phyloP scores from a whole-genome alignment of 2,888 invertebrate genomes.

The Drosophila gaucha region DNA sequence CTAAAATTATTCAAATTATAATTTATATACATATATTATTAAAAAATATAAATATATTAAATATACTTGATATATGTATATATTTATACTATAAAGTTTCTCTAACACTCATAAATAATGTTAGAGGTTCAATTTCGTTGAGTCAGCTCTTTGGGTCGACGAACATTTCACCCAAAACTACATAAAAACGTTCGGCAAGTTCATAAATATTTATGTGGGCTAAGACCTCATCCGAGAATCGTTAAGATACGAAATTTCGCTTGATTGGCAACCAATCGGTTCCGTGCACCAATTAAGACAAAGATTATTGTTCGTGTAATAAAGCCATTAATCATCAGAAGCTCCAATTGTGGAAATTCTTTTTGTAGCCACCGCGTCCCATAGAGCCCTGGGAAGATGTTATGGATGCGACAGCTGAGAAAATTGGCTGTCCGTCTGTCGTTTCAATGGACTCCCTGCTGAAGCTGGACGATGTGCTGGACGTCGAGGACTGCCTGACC shows the following conservation, averaged over 20 bases:
- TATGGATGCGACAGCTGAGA: conserved; percentile 79
- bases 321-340: conserved; percentile 2
- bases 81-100: conserved; percentile 3
- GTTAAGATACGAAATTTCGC: not conserved
- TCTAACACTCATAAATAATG: conserved; percentile 11
- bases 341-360: not conserved
- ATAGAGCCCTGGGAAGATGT: conserved; percentile 82
- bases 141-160: not conserved
- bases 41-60: no score
- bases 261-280: conserved; percentile 11
- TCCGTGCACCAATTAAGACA: not conserved
- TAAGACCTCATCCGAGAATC: not conserved
- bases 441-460: conserved; percentile 71
- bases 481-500: conserved; percentile 83
- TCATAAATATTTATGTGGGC: conserved; percentile 29
- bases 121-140: not conserved
- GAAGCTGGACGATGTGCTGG: conserved; percentile 69
- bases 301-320: not conserved
- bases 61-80: no score
- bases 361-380: conserved; percentile 81
- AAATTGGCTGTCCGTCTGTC: conserved; percentile 82
- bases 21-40: no score
- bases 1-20: not conserved
- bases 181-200: not conserved
- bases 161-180: not conserved